phyloP scores from a whole-genome alignment of 2,888 invertebrate genomes.

The Sarcophaga subvicina region DNA sequence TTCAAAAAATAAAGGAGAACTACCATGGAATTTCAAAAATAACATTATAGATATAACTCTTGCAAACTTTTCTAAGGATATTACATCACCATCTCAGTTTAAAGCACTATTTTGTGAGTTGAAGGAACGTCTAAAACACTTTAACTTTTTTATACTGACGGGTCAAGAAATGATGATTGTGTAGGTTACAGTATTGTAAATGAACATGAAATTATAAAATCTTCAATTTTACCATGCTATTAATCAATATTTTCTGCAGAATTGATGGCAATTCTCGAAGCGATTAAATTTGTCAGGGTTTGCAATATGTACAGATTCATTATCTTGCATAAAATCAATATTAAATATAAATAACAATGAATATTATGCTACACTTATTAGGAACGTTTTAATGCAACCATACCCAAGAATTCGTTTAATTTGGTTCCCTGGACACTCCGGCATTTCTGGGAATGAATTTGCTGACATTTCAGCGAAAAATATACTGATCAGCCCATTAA shows the following conservation, averaged over 20 bases:
- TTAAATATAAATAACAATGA: not conserved
- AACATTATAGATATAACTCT: not conserved
- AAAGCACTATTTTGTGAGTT: not conserved
- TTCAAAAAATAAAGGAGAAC: not conserved
- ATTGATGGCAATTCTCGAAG: not conserved
- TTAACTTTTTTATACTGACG: constrained; percentile 6
- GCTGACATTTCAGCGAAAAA: constrained; percentile 13
- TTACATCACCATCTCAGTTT: not conserved
- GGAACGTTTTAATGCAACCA: not conserved
- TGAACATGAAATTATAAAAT: not conserved
- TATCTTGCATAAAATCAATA: constrained; percentile 14
- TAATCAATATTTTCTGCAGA: constrained; percentile 19
- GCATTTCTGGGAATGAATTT: constrained; percentile 14
- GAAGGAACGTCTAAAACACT: too few relatives aligned
- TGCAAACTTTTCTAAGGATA: not conserved
- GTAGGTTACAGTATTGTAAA: not conserved
- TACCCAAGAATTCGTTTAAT: constrained; percentile 8
- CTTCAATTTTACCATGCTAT: not conserved
- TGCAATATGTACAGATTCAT: constrained; percentile 8
- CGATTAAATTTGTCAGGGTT: not conserved
- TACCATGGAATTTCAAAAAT: not conserved
- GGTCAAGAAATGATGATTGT: not conserved
- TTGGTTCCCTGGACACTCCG: constrained; percentile 14
- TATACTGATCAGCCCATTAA: not conserved
- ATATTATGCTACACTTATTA: not conserved